Conservation (phyloP, 2,797 vertebrate genomes). For the Eupleurogrammus muticus region DNA sequence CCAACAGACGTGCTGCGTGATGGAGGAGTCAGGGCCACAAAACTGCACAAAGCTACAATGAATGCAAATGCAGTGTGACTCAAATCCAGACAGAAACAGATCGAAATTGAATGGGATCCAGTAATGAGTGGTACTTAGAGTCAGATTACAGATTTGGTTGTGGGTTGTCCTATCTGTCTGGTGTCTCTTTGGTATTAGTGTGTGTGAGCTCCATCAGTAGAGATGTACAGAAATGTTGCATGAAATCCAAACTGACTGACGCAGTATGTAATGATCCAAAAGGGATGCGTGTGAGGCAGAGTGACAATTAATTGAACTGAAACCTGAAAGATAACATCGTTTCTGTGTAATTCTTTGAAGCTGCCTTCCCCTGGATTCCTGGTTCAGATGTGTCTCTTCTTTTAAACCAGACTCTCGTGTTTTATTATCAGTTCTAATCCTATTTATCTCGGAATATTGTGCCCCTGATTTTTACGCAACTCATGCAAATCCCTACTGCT, state of each 20-base stretch:
- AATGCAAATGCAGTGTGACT: slow-evolving; percentile 62
- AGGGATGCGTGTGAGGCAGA: background rate
- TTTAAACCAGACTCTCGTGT: no score
- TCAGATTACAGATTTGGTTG: slow-evolving; percentile 69
- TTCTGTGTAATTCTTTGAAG: slow-evolving; percentile 1
- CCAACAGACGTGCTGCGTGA: slow-evolving; percentile 56
- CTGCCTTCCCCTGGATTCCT: no score
- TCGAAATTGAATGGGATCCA: slow-evolving; percentile 41
- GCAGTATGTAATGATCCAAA: slow-evolving; percentile 24
- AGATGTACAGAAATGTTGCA: slow-evolving; percentile 39
- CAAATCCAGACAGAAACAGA: slow-evolving; percentile 49
- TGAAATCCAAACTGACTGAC: slow-evolving; percentile 12
- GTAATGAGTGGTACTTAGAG: slow-evolving; percentile 46
- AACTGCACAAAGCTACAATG: slow-evolving; percentile 50
- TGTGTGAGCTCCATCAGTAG: slow-evolving; percentile 13
- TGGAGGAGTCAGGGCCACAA: slow-evolving; percentile 57
- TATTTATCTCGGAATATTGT: no score
- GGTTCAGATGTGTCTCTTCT: no score
- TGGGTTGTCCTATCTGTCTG: slow-evolving; percentile 37
- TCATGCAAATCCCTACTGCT: no score
- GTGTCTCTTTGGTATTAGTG: slow-evolving; percentile 19
- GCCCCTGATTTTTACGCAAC: no score
- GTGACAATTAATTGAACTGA: background rate
- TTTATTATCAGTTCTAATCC: no score
- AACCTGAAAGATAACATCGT: background rate